Percentiles rank a stretch among this genome's conserved stretches.
Conservation (phyloP, 1,140 invertebrate species). For the Anoplolepis gracilipes region DNA sequence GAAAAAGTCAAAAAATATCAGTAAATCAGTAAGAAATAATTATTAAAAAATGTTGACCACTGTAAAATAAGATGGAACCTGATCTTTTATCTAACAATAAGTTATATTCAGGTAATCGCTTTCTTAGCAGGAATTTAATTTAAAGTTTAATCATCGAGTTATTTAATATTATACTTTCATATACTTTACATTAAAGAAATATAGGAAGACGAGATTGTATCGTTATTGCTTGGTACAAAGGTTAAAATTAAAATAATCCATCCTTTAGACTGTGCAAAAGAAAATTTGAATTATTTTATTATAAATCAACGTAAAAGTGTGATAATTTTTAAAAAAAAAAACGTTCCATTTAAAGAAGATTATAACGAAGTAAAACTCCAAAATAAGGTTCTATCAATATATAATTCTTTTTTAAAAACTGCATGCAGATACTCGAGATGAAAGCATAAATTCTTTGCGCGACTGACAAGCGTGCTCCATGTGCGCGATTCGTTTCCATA, state of each 20-base stretch:
- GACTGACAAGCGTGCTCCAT: slow-evolving; percentile 30
- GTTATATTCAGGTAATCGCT: background rate
- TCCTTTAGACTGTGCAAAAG: background rate
- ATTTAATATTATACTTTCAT: slow-evolving; percentile 8
- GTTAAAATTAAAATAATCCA: background rate
- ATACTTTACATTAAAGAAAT: background rate
- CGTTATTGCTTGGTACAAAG: background rate
- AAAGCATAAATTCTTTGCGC: slow-evolving; percentile 46
- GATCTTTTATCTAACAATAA: background rate
- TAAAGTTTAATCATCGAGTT: slow-evolving; percentile 30
- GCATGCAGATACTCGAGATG: slow-evolving; percentile 2
- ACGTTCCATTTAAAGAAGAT: background rate
- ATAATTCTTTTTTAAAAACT: background rate
- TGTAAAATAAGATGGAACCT: background rate
- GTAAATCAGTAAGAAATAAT: slow-evolving; percentile 17
- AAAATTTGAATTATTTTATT: background rate
- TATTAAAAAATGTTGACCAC: slow-evolving; percentile 20
- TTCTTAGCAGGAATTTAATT: slow-evolving; percentile 40
- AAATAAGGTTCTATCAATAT: background rate
- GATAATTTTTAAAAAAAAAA: background rate
- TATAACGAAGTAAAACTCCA: background rate
- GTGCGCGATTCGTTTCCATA: slow-evolving; percentile 55
- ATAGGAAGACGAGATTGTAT: background rate
- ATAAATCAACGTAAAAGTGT: background rate
- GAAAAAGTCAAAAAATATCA: slow-evolving; percentile 30